These are phyloP conservation scores for Amphipoea oculea DNA, from an alignment of 2,888 invertebrate species.

Conservation along the genomic window DNA sequence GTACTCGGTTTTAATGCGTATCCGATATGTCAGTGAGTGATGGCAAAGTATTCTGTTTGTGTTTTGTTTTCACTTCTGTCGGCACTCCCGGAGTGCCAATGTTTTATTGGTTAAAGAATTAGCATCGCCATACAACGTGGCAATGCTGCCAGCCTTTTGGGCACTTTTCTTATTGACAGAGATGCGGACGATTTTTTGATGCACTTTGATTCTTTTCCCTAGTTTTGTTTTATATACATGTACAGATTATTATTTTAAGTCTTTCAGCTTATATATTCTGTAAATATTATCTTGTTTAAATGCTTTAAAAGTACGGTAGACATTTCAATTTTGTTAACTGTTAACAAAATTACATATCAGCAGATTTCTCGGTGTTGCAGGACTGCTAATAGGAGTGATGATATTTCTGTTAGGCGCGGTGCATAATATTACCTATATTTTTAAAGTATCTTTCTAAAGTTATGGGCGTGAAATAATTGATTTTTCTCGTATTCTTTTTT, in stretches of 20 bases:
- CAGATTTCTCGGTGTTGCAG: neutral
- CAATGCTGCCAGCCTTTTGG: neutral
- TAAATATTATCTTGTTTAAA: neutral
- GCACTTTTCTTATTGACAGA: neutral
- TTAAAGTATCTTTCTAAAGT: neutral
- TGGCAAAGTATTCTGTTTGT: too few species aligned
- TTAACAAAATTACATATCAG: neutral
- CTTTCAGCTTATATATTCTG: neutral
- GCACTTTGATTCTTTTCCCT: neutral
- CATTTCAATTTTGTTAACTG: neutral
- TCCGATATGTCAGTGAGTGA: too few species aligned
- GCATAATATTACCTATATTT: neutral
- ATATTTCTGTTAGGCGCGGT: neutral
- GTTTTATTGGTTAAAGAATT: neutral
- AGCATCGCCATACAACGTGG: neutral
- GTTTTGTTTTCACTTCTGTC: too few species aligned
- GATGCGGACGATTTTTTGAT: neutral
- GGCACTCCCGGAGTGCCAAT: too few species aligned
- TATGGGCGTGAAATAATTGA: neutral
- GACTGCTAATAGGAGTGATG: neutral
- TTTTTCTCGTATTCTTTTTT: neutral
- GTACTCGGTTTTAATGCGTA: too few species aligned
- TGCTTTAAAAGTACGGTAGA: neutral
- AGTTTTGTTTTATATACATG: neutral
- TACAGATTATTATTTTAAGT: neutral